These are phyloP conservation scores for Carcharodon carcharias DNA, from an alignment of 2,797 vertebrate species.

Conservation along the genomic window DNA sequence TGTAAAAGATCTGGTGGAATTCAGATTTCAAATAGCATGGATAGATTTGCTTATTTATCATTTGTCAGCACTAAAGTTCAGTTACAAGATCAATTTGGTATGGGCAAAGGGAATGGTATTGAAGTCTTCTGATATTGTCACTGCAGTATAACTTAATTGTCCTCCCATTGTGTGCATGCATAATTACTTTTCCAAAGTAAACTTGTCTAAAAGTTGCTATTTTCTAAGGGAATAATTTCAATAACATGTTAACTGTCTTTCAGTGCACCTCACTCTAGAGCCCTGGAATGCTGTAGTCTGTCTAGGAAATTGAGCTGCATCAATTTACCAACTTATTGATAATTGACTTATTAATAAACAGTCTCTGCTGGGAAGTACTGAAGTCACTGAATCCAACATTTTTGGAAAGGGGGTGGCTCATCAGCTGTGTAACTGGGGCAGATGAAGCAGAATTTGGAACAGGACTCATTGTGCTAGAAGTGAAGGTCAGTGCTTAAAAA, in stretches of 20 bases:
- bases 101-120: not conserved
- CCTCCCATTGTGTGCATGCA: not conserved
- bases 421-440: not conserved
- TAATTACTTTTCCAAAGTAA: not conserved
- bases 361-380: not conserved
- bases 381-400: not conserved
- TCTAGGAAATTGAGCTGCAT: not conserved
- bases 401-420: not conserved
- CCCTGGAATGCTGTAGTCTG: not conserved
- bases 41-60: not conserved
- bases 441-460: not conserved
- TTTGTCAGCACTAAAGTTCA: not conserved
- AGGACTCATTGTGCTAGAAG: not conserved
- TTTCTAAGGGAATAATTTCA: not conserved
- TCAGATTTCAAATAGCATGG: not conserved
- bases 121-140: not conserved
- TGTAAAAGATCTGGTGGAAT: not conserved
- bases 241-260: not conserved
- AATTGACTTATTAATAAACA: not conserved
- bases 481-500: not conserved
- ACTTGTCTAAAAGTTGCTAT: not conserved
- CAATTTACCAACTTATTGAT: not conserved
- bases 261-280: not conserved
- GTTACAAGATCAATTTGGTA: not conserved
- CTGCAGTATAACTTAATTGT: not conserved